A percentile compares a stretch with the other conserved stretches of the same genome.
Conservation (phyloP, 2,113 vertebrate species). For the Danionella cerebrum region DNA sequence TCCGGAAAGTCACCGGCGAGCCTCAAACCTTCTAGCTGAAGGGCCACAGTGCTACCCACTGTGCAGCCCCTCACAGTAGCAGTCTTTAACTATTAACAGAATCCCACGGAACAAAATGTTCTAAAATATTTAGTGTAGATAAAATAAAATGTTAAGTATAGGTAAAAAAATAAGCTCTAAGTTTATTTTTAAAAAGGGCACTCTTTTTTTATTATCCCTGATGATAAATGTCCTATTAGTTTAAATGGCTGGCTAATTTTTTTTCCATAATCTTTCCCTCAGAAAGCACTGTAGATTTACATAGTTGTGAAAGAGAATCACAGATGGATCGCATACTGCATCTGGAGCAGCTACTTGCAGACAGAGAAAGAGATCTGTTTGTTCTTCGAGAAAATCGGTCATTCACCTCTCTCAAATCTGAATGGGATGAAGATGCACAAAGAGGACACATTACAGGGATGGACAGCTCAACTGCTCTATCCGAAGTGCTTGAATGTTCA, state of each 20-base stretch:
- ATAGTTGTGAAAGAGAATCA: background rate
- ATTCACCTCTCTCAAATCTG: conserved; percentile 47
- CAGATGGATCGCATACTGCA: conserved; percentile 12
- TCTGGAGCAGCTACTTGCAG: conserved; percentile 54
- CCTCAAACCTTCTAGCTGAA: no score
- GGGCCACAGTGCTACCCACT: no score
- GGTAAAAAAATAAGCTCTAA: no score
- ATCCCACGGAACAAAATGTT: no score
- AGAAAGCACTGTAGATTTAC: background rate
- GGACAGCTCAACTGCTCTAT: conserved; percentile 19
- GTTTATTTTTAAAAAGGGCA: no score
- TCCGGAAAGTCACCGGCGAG: no score
- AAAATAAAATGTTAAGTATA: no score
- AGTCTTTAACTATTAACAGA: no score
- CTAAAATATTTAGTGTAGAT: no score
- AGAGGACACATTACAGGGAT: background rate
- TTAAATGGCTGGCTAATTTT: background rate
- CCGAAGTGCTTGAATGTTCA: conserved; percentile 45
- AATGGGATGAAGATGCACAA: conserved; percentile 29
- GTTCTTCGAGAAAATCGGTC: conserved; percentile 50
- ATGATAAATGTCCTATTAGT: no score
- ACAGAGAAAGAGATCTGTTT: conserved; percentile 57
- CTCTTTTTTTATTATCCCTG: no score
- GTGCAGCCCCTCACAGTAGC: no score
- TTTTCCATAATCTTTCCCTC: background rate